Evolutionary conservation across 2,113 vertebrate genomes (phyloP), one percentile per base, ranked within the genome.

Genomic region (Psittacula cyanocephala): DNA sequence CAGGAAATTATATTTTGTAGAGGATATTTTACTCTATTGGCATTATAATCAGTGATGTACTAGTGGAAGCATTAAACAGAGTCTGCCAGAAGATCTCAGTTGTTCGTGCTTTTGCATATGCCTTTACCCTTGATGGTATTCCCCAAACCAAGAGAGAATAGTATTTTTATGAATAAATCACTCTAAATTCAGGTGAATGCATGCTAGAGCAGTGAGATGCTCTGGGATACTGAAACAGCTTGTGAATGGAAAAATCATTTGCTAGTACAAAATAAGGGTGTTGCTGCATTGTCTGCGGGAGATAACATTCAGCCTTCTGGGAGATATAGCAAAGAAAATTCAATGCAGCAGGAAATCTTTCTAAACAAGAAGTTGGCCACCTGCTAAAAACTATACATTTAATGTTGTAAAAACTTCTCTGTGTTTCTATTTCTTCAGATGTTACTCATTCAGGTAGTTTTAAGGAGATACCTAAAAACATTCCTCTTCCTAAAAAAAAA

Each of bases 211-310:
- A 75, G 62, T 33, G 57, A 76, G 82, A 69, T 29, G 86, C 86
- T 92, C 88, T 72, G 86, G 62, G 92, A 96, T 29, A 86, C 52
- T 65, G 69, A 53, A 88, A 65, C 20, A 87, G 80, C 77, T 87
- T 82, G 88, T 89, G 88, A 94, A 94, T 67, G 47, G 62, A 69
- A 85, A 91, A 79, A 89, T 84, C 69, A 86, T 76, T 89, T 3
- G 3, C 44, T 74, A 72, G 55, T 27, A 89, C 62, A 67, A 90
- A 93, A 72, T 67, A 93, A 92, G 92, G 93, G 90, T 16, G 35
- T 91, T 81, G 86, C 88, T 95, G 74, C 95, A 84, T 94, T 95
- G 92, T 88, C 93, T 95, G 93, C 76, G 72, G 92, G 62, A 96
- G 92, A 90, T 1, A 50, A 74, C 0, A 0, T n/a, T 88, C 88